A percentile compares a stretch with the other conserved stretches of the same genome.
Evolutionary conservation across 2,113 vertebrate genomes (phyloP).

Genomic region (Oryctolagus cuniculus): DNA sequence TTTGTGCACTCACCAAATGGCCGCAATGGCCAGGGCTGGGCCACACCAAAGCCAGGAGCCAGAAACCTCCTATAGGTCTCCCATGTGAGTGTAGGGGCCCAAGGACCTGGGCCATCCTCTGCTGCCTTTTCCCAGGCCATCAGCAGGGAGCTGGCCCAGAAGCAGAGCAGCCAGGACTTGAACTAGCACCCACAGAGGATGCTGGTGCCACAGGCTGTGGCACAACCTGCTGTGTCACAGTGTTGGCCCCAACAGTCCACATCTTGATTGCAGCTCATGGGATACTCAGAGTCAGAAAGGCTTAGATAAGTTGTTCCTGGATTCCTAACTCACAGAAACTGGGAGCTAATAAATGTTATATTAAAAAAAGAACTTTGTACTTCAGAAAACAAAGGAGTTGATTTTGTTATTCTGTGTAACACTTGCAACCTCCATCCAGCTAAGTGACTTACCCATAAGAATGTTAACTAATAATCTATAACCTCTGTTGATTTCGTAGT

Average conservation of each 20-base stretch:
- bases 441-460: constrained; percentile 57
- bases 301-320: not conserved
- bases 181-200: too few relatives aligned
- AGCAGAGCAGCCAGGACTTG: too few relatives aligned
- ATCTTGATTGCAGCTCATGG: not conserved
- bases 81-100: too few relatives aligned
- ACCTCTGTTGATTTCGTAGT: constrained; percentile 41
- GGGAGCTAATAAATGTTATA: constrained; percentile 35
- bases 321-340: constrained; percentile 39
- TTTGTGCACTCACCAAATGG: too few relatives aligned
- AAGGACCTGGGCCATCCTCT: too few relatives aligned
- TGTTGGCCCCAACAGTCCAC: not conserved
- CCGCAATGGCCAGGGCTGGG: too few relatives aligned
- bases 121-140: too few relatives aligned
- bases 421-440: constrained; percentile 20
- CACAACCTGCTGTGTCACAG: too few relatives aligned
- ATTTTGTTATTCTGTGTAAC: constrained; percentile 30
- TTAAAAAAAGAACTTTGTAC: not conserved
- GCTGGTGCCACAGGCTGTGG: too few relatives aligned
- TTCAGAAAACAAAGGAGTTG: constrained; percentile 14
- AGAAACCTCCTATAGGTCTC: too few relatives aligned
- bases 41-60: too few relatives aligned
- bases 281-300: constrained; percentile 20
- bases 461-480: constrained; percentile 55
- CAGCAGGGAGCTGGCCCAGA: too few relatives aligned